Conservation (phyloP, 1,140 invertebrate genomes). For the Muscidifurax raptorellus region DNA sequence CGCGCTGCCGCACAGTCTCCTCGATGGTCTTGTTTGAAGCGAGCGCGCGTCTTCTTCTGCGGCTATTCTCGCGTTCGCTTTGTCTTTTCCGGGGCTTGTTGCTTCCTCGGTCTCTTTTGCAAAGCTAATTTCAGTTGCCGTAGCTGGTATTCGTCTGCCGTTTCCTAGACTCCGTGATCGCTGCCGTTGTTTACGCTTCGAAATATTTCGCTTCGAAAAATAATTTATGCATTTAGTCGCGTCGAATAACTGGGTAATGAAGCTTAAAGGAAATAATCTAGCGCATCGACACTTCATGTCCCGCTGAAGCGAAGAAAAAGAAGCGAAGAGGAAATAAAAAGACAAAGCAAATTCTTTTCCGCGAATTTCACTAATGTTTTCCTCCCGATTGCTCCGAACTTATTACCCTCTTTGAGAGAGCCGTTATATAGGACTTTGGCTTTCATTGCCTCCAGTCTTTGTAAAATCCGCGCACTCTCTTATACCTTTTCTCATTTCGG, state of each 20-base stretch:
- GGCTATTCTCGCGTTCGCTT: not conserved
- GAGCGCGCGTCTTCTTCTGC: too few relatives aligned
- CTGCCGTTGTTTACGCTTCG: not conserved
- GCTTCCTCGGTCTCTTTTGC: not conserved
- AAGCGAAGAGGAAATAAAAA: not conserved
- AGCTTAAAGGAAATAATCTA: not conserved
- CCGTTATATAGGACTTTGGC: not conserved
- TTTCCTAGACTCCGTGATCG: not conserved
- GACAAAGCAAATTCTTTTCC: not conserved
- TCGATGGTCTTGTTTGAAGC: not conserved
- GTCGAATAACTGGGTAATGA: not conserved
- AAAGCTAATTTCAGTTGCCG: not conserved
- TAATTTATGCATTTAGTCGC: not conserved
- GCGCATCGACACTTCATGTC: not conserved
- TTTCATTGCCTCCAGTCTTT: constrained; percentile 21
- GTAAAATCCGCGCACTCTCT: constrained; percentile 14
- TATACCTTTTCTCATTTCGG: constrained; percentile 46
- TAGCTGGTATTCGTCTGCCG: not conserved
- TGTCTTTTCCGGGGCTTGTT: not conserved
- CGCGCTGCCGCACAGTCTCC: not conserved
- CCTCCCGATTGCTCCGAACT: constrained; percentile 20
- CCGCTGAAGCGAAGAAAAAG: too few relatives aligned
- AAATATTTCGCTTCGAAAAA: not conserved
- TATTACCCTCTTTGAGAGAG: constrained; percentile 12
- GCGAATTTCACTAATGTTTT: constrained; percentile 29